Evolutionary conservation across 2,113 vertebrate species (phyloP).

Genomic region (Picathartes gymnocephalus): DNA sequence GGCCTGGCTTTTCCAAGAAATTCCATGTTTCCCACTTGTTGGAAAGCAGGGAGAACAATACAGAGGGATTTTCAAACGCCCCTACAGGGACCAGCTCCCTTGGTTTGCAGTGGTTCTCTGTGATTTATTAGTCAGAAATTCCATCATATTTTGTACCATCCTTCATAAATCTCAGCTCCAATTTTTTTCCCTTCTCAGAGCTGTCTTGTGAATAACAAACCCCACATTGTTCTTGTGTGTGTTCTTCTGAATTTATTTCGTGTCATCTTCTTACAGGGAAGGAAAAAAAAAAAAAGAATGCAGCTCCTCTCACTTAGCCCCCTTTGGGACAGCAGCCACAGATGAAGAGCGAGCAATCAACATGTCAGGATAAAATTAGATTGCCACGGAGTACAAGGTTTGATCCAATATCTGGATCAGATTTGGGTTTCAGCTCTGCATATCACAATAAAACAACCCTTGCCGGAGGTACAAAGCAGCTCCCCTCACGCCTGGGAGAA

Average conservation of each 20-base stretch:
- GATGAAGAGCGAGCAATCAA: slow-evolving; percentile 50
- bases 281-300: background rate
- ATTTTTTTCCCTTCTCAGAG: background rate
- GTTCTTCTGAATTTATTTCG: slow-evolving; percentile 27
- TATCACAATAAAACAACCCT: background rate
- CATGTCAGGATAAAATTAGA: slow-evolving; percentile 53
- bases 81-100: background rate
- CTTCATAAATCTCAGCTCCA: background rate
- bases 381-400: slow-evolving; percentile 22
- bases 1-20: background rate
- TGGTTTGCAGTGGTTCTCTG: background rate
- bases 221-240: slow-evolving; percentile 28
- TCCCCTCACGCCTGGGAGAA: fast-evolving
- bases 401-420: slow-evolving; percentile 30
- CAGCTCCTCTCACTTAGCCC: slow-evolving; percentile 10
- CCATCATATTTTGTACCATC: background rate
- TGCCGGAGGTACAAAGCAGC: background rate
- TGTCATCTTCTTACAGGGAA: background rate
- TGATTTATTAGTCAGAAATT: background rate
- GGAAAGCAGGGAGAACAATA: background rate
- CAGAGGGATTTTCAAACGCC: background rate
- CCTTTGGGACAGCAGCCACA: slow-evolving; percentile 34
- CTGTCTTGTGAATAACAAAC: slow-evolving; percentile 20
- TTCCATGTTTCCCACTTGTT: background rate
- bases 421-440: background rate